Conservation (phyloP, 1,140 invertebrate genomes). For the Saccostrea cuccullata region DNA sequence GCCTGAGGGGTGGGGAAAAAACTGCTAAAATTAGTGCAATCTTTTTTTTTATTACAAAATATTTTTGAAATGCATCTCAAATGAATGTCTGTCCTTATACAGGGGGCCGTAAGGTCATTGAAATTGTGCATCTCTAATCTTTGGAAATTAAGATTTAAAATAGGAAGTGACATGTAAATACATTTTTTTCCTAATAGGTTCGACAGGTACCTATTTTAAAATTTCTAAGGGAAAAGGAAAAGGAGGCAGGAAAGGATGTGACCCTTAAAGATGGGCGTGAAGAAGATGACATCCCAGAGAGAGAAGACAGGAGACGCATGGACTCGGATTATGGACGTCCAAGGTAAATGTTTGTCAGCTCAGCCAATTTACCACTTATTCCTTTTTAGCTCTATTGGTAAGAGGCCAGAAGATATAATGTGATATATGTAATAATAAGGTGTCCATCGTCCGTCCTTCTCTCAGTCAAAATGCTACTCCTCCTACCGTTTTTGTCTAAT, state of each 20-base stretch:
- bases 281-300: conserved; percentile 60
- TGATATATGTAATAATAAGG: no score
- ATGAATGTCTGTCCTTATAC: no score
- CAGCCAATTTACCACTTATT: neutral
- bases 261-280: conserved; percentile 63
- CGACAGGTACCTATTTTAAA: conserved; percentile 66
- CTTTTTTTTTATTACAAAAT: no score
- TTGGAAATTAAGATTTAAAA: neutral
- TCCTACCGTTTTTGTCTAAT: no score
- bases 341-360: neutral
- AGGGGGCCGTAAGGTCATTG: no score
- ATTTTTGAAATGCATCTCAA: no score
- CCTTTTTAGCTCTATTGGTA: neutral
- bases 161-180: neutral
- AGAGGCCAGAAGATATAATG: no score
- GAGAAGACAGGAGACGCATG: conserved; percentile 64
- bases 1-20: no score
- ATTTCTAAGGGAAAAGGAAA: conserved; percentile 63
- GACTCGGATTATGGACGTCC: conserved; percentile 40
- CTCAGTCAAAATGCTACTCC: no score
- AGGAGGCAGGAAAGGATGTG: conserved; percentile 66
- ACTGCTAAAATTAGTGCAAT: no score
- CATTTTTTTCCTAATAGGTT: neutral
- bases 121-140: neutral
- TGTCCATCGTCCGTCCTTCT: no score